Conservation (phyloP, 1,140 invertebrate species). For the Drosophila melanogaster region Release_6_plus_ISO1_MT NT_037436.4:5898501-5899000, state of each 20-base stretch:
- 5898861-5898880: slow-evolving; percentile 91
- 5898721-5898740: slow-evolving; percentile 85
- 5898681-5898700: slow-evolving; percentile 89
- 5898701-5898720: slow-evolving; percentile 88
- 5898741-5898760: slow-evolving; percentile 87
- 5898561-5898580: not conserved
- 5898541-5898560: slow-evolving; percentile 89
- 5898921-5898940: slow-evolving; percentile 89
- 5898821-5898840: slow-evolving; percentile 93
- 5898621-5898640: slow-evolving; percentile 91
- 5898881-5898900: slow-evolving; percentile 91
- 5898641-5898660: slow-evolving; percentile 90
- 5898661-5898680: slow-evolving; percentile 92
- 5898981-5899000: slow-evolving; percentile 90
- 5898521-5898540: slow-evolving; percentile 90
- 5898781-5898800: slow-evolving; percentile 88
- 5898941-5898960: slow-evolving; percentile 91
- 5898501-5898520: slow-evolving; percentile 88
- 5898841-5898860: slow-evolving; percentile 94
- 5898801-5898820: slow-evolving; percentile 89
- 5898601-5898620: slow-evolving; percentile 91
- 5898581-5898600: not conserved
- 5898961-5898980: slow-evolving; percentile 92
- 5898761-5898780: slow-evolving; percentile 91
- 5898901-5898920: slow-evolving; percentile 93